Evolutionary conservation across 2,888 invertebrate species (phyloP).

Genomic region (Itoplectis maculator): DNA sequence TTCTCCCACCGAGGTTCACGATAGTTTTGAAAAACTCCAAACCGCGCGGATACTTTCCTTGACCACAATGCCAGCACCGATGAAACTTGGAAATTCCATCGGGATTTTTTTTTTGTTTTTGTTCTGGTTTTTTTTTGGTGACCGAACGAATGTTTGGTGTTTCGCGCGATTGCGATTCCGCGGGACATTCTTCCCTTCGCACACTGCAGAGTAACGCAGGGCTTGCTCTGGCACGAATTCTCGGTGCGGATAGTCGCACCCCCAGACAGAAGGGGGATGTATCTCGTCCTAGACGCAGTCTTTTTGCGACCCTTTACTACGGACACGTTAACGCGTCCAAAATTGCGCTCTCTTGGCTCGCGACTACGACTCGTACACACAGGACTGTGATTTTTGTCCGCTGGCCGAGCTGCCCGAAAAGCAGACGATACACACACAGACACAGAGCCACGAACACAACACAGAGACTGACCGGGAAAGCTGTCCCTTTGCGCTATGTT

Average conservation of each 20-base stretch:
- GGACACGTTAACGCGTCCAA: slow-evolving; percentile 53
- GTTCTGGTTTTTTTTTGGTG: neutral
- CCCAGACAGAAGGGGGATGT: slow-evolving; percentile 34
- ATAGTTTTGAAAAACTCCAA: neutral
- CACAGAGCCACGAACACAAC: neutral
- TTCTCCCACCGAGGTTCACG: too few species aligned
- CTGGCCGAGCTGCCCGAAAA: slow-evolving; percentile 33
- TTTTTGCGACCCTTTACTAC: slow-evolving; percentile 35
- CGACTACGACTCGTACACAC: slow-evolving; percentile 20
- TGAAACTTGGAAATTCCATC: slow-evolving; percentile 34
- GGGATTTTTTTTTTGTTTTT: neutral
- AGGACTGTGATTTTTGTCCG: slow-evolving; percentile 56
- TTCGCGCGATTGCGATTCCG: slow-evolving; percentile 75
- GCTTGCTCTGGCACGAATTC: slow-evolving; percentile 19
- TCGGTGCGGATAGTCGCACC: slow-evolving; percentile 13
- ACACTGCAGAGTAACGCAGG: slow-evolving; percentile 22
- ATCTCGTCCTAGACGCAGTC: slow-evolving; percentile 31
- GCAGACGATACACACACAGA: slow-evolving; percentile 8
- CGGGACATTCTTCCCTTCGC: slow-evolving; percentile 63
- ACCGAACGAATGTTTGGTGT: slow-evolving; percentile 13
- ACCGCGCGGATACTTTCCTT: slow-evolving; percentile 7
- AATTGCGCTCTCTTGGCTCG: slow-evolving; percentile 54
- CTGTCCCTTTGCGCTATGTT: slow-evolving; percentile 6
- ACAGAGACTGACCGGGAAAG: neutral
- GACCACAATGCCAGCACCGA: slow-evolving; percentile 4